Evolutionary conservation across 2,888 invertebrate species (phyloP).

Genomic region (Labia minor): DNA sequence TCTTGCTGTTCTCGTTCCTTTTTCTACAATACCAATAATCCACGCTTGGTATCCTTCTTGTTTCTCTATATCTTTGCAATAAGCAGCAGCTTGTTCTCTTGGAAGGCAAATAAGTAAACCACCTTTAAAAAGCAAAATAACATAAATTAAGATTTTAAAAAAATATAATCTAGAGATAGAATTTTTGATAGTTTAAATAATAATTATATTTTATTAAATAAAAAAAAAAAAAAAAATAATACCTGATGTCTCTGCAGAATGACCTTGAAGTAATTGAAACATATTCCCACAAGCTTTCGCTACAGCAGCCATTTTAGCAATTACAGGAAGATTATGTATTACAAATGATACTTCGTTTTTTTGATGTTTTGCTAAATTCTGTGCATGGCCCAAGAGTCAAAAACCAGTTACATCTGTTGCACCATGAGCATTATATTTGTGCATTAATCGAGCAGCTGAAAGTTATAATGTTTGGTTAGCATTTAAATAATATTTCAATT

Average conservation of each 20-base stretch:
- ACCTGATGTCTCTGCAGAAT: conserved; percentile 70
- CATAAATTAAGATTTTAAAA: too few species aligned
- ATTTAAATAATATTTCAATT: too few species aligned
- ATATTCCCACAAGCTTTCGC: conserved; percentile 61
- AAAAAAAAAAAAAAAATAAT: too few species aligned
- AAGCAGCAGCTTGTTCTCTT: conserved; percentile 85
- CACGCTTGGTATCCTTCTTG: conserved; percentile 92
- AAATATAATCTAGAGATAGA: too few species aligned
- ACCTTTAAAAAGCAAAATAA: conserved; percentile 53
- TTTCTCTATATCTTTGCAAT: conserved; percentile 90
- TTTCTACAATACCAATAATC: conserved; percentile 94
- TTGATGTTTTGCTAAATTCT: conserved; percentile 65
- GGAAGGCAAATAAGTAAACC: conserved; percentile 88
- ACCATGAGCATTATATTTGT: conserved; percentile 71
- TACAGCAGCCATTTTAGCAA: conserved; percentile 65
- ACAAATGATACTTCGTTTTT: conserved; percentile 62
- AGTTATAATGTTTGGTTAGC: too few species aligned
- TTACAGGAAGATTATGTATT: conserved; percentile 66
- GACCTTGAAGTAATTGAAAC: conserved; percentile 59
- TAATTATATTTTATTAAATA: background rate
- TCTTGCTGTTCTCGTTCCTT: conserved; percentile 81
- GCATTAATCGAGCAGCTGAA: conserved; percentile 64
- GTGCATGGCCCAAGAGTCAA: conserved; percentile 70
- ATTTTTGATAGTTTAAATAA: background rate
- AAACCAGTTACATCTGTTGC: conserved; percentile 80